Conservation (phyloP, 2,113 vertebrate species). For the Bubo blakistoni region DNA sequence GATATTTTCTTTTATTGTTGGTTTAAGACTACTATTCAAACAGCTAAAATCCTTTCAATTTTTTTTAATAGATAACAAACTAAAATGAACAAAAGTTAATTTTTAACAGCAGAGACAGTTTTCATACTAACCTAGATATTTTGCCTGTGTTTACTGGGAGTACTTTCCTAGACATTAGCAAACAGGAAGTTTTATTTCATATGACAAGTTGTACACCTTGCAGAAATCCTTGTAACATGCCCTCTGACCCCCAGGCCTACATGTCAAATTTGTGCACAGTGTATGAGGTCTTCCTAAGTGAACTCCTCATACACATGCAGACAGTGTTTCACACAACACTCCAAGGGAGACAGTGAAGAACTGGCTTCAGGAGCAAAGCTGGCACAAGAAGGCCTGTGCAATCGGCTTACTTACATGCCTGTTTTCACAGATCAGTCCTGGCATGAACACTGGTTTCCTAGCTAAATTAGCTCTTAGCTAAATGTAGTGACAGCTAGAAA, state of each 20-base stretch:
- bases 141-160: neutral
- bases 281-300: neutral
- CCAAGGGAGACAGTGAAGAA: neutral
- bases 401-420: neutral
- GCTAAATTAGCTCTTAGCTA: constrained; percentile 5
- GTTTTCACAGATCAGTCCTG: constrained; percentile 33
- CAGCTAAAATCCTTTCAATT: neutral
- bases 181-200: neutral
- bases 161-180: neutral
- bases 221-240: constrained; percentile 5
- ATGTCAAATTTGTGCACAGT: neutral
- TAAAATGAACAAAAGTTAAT: neutral
- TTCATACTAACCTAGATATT: neutral
- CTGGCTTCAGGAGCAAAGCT: neutral
- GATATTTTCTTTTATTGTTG: neutral
- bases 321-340: neutral
- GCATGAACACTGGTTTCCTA: neutral
- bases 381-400: neutral
- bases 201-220: neutral
- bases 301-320: neutral
- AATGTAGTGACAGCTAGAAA: neutral
- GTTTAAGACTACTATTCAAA: neutral
- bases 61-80: neutral
- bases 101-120: neutral
- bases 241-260: neutral